Conservation (phyloP, 2,797 vertebrate species). For the Spinus pinus region DNA sequence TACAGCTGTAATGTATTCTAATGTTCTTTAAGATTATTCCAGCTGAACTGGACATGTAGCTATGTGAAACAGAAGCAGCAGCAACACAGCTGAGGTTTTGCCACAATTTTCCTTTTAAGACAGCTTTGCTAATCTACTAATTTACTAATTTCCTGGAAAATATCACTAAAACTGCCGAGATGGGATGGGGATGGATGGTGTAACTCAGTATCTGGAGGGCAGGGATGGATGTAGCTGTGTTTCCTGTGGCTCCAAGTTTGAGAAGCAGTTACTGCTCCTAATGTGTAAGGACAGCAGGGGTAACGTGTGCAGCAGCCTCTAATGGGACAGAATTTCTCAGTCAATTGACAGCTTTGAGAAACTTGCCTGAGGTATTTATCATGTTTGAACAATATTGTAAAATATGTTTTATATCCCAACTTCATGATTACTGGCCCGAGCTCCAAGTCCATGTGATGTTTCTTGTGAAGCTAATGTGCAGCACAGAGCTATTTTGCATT, state of each 20-base stretch:
- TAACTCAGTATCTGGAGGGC: background rate
- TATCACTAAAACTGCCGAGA: background rate
- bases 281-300: background rate
- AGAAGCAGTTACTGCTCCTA: background rate
- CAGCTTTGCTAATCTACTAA: background rate
- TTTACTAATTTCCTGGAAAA: background rate
- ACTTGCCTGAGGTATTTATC: conserved; percentile 28
- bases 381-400: conserved; percentile 45
- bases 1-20: background rate
- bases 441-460: background rate
- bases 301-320: background rate
- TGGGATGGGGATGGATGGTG: background rate
- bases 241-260: background rate
- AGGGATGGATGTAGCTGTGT: background rate
- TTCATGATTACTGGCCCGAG: background rate
- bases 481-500: conserved; percentile 7
- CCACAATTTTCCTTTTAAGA: background rate
- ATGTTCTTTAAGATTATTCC: background rate
- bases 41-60: background rate
- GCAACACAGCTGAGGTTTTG: background rate
- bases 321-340: background rate
- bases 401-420: background rate
- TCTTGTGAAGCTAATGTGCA: background rate
- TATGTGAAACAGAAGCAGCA: background rate
- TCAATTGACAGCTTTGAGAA: background rate